phyloP scores from a whole-genome alignment of 1,140 invertebrate species.

The Meloidogyne floridensis region DNA sequence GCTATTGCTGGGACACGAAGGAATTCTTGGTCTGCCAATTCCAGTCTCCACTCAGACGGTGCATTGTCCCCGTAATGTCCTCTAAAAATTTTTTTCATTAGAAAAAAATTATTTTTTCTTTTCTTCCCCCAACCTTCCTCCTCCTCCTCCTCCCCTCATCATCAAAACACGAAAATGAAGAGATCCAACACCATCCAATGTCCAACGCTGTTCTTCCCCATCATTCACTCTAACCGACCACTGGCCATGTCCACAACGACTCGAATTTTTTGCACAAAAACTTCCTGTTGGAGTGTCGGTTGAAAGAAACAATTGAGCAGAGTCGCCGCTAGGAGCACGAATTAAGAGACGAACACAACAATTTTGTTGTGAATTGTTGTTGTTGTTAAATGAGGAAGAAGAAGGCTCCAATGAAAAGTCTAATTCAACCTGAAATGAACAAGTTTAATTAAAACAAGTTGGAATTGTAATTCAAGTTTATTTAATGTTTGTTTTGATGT shows the following conservation, averaged over 20 bases:
- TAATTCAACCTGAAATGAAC: not conserved
- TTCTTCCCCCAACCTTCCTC: not conserved
- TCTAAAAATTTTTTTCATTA: not conserved
- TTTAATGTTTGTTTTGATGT: not conserved
- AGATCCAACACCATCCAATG: constrained; percentile 13
- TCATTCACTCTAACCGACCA: constrained; percentile 6
- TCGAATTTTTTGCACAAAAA: constrained; percentile 13
- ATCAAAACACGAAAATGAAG: constrained; percentile 16
- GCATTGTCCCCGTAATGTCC: constrained; percentile 8
- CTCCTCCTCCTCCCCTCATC: not conserved
- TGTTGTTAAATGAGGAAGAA: not conserved
- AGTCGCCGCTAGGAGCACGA: constrained; percentile 3
- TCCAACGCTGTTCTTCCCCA: constrained; percentile 10
- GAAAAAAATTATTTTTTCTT: not conserved
- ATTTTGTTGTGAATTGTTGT: not conserved
- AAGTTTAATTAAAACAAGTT: no score
- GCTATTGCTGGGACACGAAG: not conserved
- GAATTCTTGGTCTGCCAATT: not conserved
- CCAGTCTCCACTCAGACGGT: not conserved
- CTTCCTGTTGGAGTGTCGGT: not conserved
- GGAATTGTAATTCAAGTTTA: no score
- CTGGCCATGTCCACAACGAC: constrained; percentile 7
- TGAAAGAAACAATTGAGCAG: constrained; percentile 12
- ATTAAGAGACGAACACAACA: constrained; percentile 12
- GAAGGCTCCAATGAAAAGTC: constrained; percentile 6